Base-by-base conservation (phyloP, 2,888 invertebrate species). In the Tenthredo mesomela region DNA sequence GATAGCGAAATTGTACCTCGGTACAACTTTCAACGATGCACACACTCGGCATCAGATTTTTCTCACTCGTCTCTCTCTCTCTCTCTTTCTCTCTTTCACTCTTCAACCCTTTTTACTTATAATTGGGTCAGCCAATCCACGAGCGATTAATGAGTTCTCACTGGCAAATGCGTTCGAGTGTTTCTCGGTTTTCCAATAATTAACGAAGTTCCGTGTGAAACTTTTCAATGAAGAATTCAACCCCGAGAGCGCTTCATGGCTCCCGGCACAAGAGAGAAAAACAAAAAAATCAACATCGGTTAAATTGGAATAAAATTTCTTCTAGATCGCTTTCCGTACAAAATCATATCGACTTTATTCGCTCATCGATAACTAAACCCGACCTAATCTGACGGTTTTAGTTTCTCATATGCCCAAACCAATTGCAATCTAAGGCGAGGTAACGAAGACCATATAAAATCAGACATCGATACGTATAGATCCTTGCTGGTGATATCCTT, bases 101-200 rank as follows among this genome's bases (percentile, higher is more conserved):
- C n/a, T 61, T 40, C 80, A 61, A 61, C 80, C 40, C 37, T 80
- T 80, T 58, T 58, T n/a, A 29, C 29, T 37, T 21, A 80, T 58
- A 61, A 80, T 40, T 61, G 80, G 61, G 80, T 80, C 61, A 25
- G 58, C 40, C 61, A 50, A 80, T 80, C 25, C 40, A n/a, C 18
- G 61, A 80, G 61, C 80, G 40, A 40, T 77, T 29, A 50, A 77
- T 77, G 77, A 77, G 77, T 54, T 77, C 77, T 77, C 33, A 33
- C 77, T 33, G 33, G 77, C 54, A 77, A 47, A 77, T 77, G 77
- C 80, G 58, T 37, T 80, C 58, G 61, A 80, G 61, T 61, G 58
- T 78, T 54, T 78, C 78, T 78, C 54, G 37, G 58, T 61, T 80
- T 80, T 80, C 80, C 80, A 61, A 80, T 80, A 80, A 80, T 80